phyloP scores from a whole-genome alignment of 2,888 invertebrate species.

The Athalia rosae region DNA sequence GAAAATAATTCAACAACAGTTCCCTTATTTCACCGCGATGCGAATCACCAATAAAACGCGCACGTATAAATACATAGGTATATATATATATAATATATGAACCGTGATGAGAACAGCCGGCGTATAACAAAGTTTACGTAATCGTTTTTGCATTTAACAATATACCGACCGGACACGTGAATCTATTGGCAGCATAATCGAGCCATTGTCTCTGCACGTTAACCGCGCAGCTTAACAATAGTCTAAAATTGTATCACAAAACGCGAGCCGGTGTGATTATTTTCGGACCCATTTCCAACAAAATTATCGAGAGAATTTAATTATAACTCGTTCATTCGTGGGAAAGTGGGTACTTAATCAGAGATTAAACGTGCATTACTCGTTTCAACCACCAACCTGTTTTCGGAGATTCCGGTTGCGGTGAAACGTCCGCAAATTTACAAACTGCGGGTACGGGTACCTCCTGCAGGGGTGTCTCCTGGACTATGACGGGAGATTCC shows the following conservation, averaged over 20 bases:
- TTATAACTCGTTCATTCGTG: not conserved
- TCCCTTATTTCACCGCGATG: no score
- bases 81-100: not conserved
- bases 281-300: no score
- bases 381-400: slow-evolving; percentile 52
- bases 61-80: no score
- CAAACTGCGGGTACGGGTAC: slow-evolving; percentile 19
- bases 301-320: no score
- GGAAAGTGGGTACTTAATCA: not conserved
- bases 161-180: not conserved
- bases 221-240: not conserved
- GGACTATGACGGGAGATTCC: slow-evolving; percentile 49
- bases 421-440: not conserved
- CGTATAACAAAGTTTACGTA: not conserved
- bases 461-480: slow-evolving; percentile 48
- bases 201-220: not conserved
- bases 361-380: not conserved
- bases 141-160: not conserved
- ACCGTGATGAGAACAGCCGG: not conserved
- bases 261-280: no score
- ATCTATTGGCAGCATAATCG: slow-evolving; percentile 7
- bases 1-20: no score
- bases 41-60: no score
- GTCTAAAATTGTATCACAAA: no score
- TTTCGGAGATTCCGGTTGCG: slow-evolving; percentile 49